Conservation (phyloP, 1,140 invertebrate species). For the Caenorhabditis inopinata region DNA sequence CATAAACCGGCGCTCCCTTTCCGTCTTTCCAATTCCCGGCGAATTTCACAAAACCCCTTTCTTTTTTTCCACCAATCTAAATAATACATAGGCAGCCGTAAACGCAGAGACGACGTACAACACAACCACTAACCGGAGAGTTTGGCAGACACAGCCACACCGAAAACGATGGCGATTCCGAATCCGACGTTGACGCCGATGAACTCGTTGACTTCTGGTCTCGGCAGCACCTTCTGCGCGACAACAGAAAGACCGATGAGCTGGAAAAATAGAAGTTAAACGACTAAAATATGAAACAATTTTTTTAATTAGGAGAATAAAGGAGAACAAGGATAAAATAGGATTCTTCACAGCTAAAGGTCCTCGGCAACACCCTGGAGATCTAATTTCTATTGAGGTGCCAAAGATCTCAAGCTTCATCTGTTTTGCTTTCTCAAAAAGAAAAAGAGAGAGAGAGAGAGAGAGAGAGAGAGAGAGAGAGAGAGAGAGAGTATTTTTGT, state of each 20-base stretch:
- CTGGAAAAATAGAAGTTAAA: constrained; percentile 38
- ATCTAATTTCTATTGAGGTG: too few species aligned
- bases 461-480: too few species aligned
- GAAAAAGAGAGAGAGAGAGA: too few species aligned
- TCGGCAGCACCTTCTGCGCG: constrained; percentile 47
- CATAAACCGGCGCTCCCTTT: neutral
- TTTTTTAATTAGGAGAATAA: too few species aligned
- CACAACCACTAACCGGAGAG: constrained; percentile 44
- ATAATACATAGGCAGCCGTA: neutral
- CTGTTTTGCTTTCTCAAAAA: too few species aligned
- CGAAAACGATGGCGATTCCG: constrained; percentile 50
- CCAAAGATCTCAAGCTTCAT: too few species aligned
- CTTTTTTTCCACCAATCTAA: neutral
- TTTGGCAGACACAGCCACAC: constrained; percentile 50
- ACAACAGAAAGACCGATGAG: constrained; percentile 51
- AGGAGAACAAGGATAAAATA: too few species aligned
- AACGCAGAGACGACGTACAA: too few species aligned
- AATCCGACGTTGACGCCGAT: constrained; percentile 53
- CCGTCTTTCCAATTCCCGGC: neutral
- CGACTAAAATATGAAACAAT: too few species aligned
- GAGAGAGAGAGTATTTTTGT: too few species aligned
- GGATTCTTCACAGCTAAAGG: too few species aligned
- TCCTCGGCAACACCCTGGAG: too few species aligned
- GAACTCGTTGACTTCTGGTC: constrained; percentile 46
- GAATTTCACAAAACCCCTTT: neutral